Evolutionary conservation across 1,140 invertebrate genomes (phyloP).

Genomic region (Chrysopa pallens): DNA sequence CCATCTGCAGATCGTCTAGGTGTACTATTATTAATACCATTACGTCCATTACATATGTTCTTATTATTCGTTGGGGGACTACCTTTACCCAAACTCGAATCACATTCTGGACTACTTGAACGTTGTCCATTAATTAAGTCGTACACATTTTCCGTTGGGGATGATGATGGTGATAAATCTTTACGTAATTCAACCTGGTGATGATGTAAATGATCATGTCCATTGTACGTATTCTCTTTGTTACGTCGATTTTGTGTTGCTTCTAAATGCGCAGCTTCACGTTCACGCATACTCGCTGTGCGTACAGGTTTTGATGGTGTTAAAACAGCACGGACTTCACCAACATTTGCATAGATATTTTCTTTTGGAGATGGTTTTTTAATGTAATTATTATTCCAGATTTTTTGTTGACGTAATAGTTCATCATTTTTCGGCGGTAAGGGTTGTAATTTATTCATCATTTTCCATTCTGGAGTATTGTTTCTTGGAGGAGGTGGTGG

Average conservation of each 20-base stretch:
- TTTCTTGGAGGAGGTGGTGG: conserved; percentile 38
- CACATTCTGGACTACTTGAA: conserved; percentile 44
- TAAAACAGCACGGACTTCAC: conserved; percentile 56
- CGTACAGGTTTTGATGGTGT: conserved; percentile 61
- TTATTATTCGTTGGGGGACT: conserved; percentile 12
- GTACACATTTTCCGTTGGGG: conserved; percentile 36
- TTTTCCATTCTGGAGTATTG: conserved; percentile 25
- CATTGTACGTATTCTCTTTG: conserved; percentile 10
- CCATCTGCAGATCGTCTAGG: conserved; percentile 3
- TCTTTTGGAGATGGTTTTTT: conserved; percentile 26
- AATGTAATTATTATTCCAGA: conserved; percentile 10
- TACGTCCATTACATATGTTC: conserved; percentile 6
- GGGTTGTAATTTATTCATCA: conserved; percentile 39
- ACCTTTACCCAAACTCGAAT: conserved; percentile 24
- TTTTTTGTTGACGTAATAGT: conserved; percentile 38
- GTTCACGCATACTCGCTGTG: conserved; percentile 62
- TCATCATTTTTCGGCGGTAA: conserved; percentile 49
- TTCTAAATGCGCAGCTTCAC: conserved; percentile 31
- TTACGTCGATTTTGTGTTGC: conserved; percentile 10
- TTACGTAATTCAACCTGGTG: conserved; percentile 25
- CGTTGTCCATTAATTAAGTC: conserved; percentile 36
- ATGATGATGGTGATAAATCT: conserved; percentile 21
- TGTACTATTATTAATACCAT: conserved; percentile 19
- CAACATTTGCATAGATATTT: conserved; percentile 63
- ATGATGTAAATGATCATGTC: conserved; percentile 19